These are phyloP conservation scores for Sinocyclocheilus anshuiensis DNA, from an alignment of 2,113 vertebrate genomes.

Conservation along the genomic window DNA sequence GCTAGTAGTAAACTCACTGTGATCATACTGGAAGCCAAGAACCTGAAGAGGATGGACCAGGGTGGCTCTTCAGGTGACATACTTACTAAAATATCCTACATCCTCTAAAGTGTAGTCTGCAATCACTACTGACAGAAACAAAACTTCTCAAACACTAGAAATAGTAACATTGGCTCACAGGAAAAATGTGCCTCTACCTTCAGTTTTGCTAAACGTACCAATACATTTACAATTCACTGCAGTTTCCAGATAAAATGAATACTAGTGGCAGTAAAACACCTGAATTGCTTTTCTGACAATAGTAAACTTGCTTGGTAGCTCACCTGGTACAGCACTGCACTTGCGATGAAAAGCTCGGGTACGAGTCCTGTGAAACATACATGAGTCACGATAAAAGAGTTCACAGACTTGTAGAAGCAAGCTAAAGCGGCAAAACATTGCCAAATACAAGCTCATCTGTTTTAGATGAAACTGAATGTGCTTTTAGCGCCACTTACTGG, in stretches of 20 bases:
- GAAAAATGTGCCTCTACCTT: background rate
- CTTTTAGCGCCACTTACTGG: background rate
- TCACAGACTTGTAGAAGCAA: background rate
- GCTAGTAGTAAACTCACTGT: conserved; percentile 79
- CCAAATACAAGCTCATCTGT: background rate
- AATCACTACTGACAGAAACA: background rate
- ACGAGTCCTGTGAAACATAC: too few relatives aligned
- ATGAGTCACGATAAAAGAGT: background rate
- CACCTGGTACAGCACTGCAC: background rate
- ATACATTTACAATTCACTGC: too few relatives aligned
- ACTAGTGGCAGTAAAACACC: background rate
- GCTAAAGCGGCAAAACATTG: background rate
- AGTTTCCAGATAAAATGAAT: background rate
- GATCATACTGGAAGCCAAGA: conserved; percentile 86
- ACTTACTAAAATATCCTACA: background rate
- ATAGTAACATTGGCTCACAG: background rate
- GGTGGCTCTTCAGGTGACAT: conserved; percentile 81
- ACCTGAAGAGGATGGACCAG: conserved; percentile 83
- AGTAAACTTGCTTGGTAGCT: background rate
- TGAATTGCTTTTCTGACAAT: background rate
- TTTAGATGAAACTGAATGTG: too few relatives aligned
- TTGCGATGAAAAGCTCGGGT: background rate
- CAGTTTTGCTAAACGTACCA: background rate
- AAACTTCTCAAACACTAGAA: background rate
- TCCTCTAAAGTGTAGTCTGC: background rate